Evolutionary conservation across 2,113 vertebrate genomes (phyloP), one percentile per base, ranked within the genome.

Genomic region (Glaucomys volans): DNA sequence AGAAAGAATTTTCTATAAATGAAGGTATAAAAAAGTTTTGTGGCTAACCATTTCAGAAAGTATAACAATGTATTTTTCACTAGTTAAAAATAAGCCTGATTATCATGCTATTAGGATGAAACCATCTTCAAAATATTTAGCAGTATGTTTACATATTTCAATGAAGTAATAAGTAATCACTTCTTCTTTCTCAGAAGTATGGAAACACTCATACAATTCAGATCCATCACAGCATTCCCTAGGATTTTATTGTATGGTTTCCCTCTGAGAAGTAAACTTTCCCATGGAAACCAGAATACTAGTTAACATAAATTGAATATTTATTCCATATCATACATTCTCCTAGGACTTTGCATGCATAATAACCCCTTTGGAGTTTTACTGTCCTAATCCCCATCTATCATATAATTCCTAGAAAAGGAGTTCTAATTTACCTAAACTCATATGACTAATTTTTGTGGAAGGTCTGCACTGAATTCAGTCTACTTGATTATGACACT

Each of bases 1-100:
- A 93, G 79, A 97, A 90, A 84, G 77, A 92, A n/a, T 98, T 98
- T 95, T 96, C 94, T 72, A 90, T 98, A 94, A 94, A 97, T 96
- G 94, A 97, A 97, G 94, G 97, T 98, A 98, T 42, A 86, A 57
- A 62, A 76, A 66, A 57, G 32, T 81, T 77, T 96, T 64, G 35
- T 81, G 87, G 32, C 9, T 83, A 30, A 71, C 66, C 1, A 57
- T 79, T 92, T 95, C 4, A 86, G 84, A 69, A 92, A 83, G 3
- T 57, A 81, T 66, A 64, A 59, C 44, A 72, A 87, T 20, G 4
- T 64, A 0, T 64, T 67, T 90, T 92, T 82, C 7, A 81, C 64
- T 87, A 72, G 42, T 77, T 71, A 90, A 90, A 90, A 84, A 26
- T 84, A 87, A 74, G 18, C 13, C 52, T 67, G 10, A 66, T 85